Base-by-base conservation (phyloP, 2,888 invertebrate genomes). In the Notodonta dromedarius region DNA sequence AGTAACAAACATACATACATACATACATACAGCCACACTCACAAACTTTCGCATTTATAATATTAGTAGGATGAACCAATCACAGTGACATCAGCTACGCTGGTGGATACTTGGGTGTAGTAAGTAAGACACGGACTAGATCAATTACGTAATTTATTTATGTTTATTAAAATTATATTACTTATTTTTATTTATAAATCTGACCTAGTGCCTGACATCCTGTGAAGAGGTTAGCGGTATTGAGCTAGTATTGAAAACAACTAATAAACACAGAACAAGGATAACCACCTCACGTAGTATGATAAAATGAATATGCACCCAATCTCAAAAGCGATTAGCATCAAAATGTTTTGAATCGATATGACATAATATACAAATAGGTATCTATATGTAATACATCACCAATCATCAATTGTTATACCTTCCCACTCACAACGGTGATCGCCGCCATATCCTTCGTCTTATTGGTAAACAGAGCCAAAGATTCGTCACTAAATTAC, bases 381-480 rank as follows among this genome's bases (percentile, higher is more conserved):
- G n/a, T n/a, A 58, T 44, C n/a, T 54, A 56, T 60, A 53, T 57
- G 59, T 40, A 24, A 24, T 24, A 24, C 24, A 48, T 51, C 11
- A 61, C 67, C 35, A 65, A 40, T 40, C 62, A 61, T 67, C 51
- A 48, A 67, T 61, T 59, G 46, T 62, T 50, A 53, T 80, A 84
- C 82, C 82, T 82, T 82, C 64, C 77, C 74, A 63, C 63, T 74
- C 58, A 77, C 65, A 60, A 77, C 68, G 42, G 2, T 24, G 24
- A 82, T 66, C 12, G 76, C 63, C 24, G 80, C 77, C 82, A 82
- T 83, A 61, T 71, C 68, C 70, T 76, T 69, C 62, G 58, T 42
- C 50, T 61, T 63, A 74, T 67, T 69, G 62, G 61, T 76, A 75
- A 73, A 66, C 63, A 69, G 70, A 69, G 61, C 55, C 60, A 62